Percentiles rank a stretch among this genome's conserved stretches.
phyloP scores from a whole-genome alignment of 23 tunicate genomes.

The Phallusia fumigata region DNA sequence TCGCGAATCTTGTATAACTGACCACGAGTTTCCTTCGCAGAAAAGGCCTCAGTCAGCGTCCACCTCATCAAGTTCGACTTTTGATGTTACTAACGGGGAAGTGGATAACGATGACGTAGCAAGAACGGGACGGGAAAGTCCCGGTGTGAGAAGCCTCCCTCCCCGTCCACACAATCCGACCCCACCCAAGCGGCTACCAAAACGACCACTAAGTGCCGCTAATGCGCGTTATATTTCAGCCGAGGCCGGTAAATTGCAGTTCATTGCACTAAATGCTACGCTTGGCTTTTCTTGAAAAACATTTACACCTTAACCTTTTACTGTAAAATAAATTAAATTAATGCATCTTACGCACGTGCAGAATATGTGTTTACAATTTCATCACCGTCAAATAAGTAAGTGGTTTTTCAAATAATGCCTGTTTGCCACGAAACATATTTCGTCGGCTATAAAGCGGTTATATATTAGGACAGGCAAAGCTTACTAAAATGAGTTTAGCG shows the following conservation, averaged over 20 bases:
- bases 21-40: background rate
- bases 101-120: background rate
- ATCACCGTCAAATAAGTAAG: no score
- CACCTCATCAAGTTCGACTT: conserved; percentile 12
- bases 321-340: no score
- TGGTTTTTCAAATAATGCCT: no score
- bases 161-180: conserved; percentile 76
- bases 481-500: no score
- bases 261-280: background rate
- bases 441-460: no score
- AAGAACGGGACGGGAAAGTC: conserved; percentile 6
- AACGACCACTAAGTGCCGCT: conserved; percentile 75
- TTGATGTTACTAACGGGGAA: background rate
- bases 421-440: no score
- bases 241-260: conserved; percentile 44
- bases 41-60: background rate
- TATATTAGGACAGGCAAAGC: no score
- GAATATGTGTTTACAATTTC: no score
- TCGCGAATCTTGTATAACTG: background rate
- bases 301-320: no score
- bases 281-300: background rate
- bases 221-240: conserved; percentile 61
- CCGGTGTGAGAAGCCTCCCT: conserved; percentile 45
- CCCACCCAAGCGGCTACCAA: conserved; percentile 53
- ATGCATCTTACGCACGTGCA: no score